Percentiles rank a stretch among this genome's conserved stretches.
Conservation (phyloP, 2,888 invertebrate species). For the Omphaloscelis lunosa region DNA sequence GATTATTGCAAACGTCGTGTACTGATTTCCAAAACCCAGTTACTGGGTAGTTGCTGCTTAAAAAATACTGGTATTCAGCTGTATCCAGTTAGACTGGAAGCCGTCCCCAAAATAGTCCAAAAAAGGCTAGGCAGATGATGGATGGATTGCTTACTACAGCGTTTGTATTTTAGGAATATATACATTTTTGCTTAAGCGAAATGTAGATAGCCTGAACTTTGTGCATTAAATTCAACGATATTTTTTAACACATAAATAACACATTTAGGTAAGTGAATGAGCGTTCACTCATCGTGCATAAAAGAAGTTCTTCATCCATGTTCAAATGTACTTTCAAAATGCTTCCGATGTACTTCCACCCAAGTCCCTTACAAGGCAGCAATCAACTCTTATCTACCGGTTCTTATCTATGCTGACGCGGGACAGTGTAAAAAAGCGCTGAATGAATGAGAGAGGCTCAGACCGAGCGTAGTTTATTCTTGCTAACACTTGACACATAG, state of each 20-base stretch:
- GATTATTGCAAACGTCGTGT: not conserved
- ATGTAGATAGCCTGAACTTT: not conserved
- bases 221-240: not conserved
- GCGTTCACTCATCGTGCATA: not conserved
- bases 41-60: not conserved
- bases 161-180: not conserved
- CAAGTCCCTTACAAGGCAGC: slow-evolving; percentile 9
- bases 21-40: not conserved
- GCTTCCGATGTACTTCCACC: not conserved
- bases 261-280: not conserved
- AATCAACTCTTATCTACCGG: slow-evolving; percentile 51
- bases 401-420: slow-evolving; percentile 55
- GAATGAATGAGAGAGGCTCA: slow-evolving; percentile 30
- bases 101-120: too few species aligned
- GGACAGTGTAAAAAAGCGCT: slow-evolving; percentile 25
- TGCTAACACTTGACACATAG: too few species aligned
- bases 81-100: not conserved
- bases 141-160: not conserved
- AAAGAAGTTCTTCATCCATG: not conserved
- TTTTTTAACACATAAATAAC: not conserved
- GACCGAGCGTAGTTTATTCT: slow-evolving; percentile 10
- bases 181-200: not conserved
- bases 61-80: not conserved
- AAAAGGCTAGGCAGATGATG: not conserved
- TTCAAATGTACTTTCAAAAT: not conserved